Base-by-base conservation (phyloP, 2,888 invertebrate species). In the Nowickia ferox region DNA sequence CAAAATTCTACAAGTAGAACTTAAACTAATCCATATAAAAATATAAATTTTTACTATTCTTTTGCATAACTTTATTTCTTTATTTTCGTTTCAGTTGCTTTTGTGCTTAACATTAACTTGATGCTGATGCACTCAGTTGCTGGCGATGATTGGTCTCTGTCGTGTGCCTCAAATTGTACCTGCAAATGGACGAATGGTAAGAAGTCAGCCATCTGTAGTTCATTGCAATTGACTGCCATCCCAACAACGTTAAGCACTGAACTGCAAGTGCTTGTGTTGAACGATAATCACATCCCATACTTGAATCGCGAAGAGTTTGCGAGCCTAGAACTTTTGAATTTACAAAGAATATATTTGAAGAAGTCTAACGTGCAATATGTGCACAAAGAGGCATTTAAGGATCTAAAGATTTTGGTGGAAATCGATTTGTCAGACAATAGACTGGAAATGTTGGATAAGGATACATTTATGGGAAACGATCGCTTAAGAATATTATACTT, bases 151-250 rank as follows among this genome's bases (percentile, higher is more conserved):
- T 97, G 97, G 97, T 96, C 97, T 74, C 91, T 90, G 77, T 97
- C 97, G 93, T 97, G 97, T 93, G 96, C 97, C 90, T 94, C 95
- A 88, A 95, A 96, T 89, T 98, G 98, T 93, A 95, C 95, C 90
- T 98, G 98, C 94, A 97, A 97, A 93, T 98, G 98, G 98, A 96
- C 96, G 59, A 96, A 96, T 86, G 97, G 97, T 86, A 98, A 98
- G 93, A 97, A 97, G 92, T 97, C 97, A 59, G 98, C 97, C 78
- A 94, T 96, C 84, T 98, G 98, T 93, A 95, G 95, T 87, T 96
- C 96, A 90, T 95, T 96, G 88, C 96, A 96, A 89, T 95, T 97
- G 88, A 96, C 96, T 88, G 94, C 95, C 87, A 95, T 98, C 74
- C 98, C 98, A 55, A 94, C 94, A 15, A 94, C 94, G 1, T 92